phyloP scores from a whole-genome alignment of 2,888 invertebrate genomes.

The Calliphora vomitoria region DNA sequence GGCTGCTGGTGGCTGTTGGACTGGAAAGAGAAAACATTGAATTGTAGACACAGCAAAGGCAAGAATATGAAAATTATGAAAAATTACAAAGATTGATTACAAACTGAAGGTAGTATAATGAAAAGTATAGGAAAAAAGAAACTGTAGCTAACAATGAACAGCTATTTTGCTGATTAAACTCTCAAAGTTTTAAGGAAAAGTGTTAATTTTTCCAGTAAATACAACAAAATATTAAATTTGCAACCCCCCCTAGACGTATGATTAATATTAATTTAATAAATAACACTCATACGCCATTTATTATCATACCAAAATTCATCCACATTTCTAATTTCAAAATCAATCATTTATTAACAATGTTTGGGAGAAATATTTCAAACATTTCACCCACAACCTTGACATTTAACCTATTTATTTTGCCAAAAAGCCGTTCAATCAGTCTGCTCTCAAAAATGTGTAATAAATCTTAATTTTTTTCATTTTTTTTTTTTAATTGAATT shows the following conservation, averaged over 20 bases:
- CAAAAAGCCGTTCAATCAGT: neutral
- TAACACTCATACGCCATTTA: neutral
- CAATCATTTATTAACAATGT: neutral
- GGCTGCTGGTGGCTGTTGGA: neutral
- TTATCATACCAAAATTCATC: too few species aligned
- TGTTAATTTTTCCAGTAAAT: too few species aligned
- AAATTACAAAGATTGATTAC: neutral
- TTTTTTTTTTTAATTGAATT: neutral
- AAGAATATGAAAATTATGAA: neutral
- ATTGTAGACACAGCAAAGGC: neutral
- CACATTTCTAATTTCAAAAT: neutral
- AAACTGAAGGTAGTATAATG: neutral
- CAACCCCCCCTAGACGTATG: neutral
- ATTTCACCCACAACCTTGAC: neutral
- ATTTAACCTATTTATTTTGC: neutral
- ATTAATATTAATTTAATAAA: slow-evolving; percentile 11
- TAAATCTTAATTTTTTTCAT: slow-evolving; percentile 14
- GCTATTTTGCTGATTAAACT: too few species aligned
- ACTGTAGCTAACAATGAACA: too few species aligned
- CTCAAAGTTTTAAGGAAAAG: too few species aligned
- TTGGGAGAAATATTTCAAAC: neutral
- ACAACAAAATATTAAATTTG: neutral
- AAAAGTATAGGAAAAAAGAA: too few species aligned
- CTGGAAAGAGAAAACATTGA: neutral
- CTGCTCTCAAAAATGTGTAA: slow-evolving; percentile 2